A percentile compares a stretch with the other conserved stretches of the same genome.
Evolutionary conservation across 2,888 invertebrate genomes (phyloP).

Genomic region (Carterocephalus palaemon): DNA sequence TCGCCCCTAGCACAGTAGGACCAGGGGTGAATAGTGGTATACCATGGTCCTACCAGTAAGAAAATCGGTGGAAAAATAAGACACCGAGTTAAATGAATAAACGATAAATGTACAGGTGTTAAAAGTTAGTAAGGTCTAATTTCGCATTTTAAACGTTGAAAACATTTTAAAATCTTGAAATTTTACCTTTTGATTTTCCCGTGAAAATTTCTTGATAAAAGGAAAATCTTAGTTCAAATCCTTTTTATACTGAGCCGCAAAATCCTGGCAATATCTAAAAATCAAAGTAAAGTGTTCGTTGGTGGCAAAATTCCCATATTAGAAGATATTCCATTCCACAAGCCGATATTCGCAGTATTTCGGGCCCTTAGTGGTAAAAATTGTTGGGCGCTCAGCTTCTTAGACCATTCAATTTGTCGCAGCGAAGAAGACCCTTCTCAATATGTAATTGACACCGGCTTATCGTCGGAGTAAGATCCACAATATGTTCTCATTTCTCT

Average conservation of each 20-base stretch:
- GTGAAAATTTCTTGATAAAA: no score
- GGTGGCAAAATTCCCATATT: slow-evolving; percentile 26
- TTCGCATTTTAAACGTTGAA: no score
- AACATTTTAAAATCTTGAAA: no score
- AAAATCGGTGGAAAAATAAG: no score
- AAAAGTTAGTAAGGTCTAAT: no score
- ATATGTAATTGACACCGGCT: slow-evolving; percentile 74
- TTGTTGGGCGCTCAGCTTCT: slow-evolving; percentile 56
- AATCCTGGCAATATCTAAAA: neutral
- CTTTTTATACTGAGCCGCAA: neutral
- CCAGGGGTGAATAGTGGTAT: no score
- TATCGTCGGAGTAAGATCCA: slow-evolving; percentile 66
- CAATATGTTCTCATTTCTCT: slow-evolving; percentile 60
- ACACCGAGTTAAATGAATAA: no score
- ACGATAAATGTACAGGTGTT: no score
- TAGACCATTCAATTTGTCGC: slow-evolving; percentile 72
- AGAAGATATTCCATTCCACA: slow-evolving; percentile 49
- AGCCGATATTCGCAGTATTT: slow-evolving; percentile 46
- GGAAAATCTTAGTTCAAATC: no score
- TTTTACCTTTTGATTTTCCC: no score
- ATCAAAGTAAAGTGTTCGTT: slow-evolving; percentile 14
- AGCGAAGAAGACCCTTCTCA: slow-evolving; percentile 64
- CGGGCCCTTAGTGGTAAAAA: slow-evolving; percentile 59
- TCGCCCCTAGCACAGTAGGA: no score
- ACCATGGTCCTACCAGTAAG: no score